Base-by-base conservation (phyloP, 2,113 vertebrate species). In the Scomber scombrus region DNA sequence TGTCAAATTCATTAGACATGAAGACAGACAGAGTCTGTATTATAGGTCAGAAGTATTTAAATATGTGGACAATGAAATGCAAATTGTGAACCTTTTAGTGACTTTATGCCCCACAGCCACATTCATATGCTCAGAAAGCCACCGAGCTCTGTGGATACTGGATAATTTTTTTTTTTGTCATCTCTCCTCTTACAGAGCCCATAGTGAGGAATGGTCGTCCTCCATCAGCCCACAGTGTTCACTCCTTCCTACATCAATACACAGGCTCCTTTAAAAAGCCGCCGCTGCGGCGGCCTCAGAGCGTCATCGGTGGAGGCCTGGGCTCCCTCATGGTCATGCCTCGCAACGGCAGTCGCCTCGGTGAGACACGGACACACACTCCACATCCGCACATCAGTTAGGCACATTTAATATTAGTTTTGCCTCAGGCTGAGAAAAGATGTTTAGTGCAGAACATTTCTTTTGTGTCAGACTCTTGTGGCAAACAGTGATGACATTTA, bases 221-320 rank as follows among this genome's bases (percentile, higher is more conserved):
- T 73, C 96, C 97, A 12, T 95, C 97, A 0, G 97, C 97, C 84
- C 97, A 98, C 95, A 98, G 97, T 40, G 96, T 99, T 92, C 97
- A 99, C 93, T 99, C 97, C 78, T 99, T 98, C 92, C 97, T 99
- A 61, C 97, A 99, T 85, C 97, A 99, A 60, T 99, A 97, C 94
- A 95, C 97, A 0, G 97, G 97, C 81, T 98, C 97, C 85, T 98
- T 99, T 92, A 97, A 98, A 94, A 98, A 99, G 90, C 96, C 97
- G 6, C 97, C 97, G 0, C 85, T 98, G 56, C 94, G 97, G 85
- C 96, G 97, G 92, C 97, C 97, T 11, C 97, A 98, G 93, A 99
- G 97, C 46, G 97, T 97, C 93, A 98, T 97, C 66, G 97, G 97
- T 74, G 97, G 97, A 80, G 97, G 97, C 80, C 95, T 98, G 68